phyloP scores from a whole-genome alignment of 2,888 invertebrate species.

The Eupithecia dodoneata region DNA sequence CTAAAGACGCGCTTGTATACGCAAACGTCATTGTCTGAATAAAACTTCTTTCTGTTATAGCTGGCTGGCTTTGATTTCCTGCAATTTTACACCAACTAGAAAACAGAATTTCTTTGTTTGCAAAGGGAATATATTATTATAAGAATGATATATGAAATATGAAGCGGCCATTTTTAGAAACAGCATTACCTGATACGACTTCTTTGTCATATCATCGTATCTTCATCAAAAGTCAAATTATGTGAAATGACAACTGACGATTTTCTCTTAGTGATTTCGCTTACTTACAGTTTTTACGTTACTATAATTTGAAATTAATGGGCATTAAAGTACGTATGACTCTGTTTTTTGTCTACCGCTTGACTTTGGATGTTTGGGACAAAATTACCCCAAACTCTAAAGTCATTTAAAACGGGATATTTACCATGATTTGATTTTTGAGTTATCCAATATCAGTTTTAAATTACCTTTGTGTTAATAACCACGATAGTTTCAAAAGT shows the following conservation, averaged over 20 bases:
- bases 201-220: conserved; percentile 4
- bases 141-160: neutral
- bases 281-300: neutral
- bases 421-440: no score
- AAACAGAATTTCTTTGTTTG: neutral
- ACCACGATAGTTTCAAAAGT: no score
- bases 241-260: neutral
- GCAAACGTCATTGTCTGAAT: no score
- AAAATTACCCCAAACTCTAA: neutral
- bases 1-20: no score
- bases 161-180: neutral
- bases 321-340: neutral
- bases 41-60: no score
- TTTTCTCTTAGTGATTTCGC: neutral
- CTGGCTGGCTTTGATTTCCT: no score
- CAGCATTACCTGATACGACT: neutral
- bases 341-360: neutral
- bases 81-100: neutral
- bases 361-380: neutral
- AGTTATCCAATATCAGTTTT: no score
- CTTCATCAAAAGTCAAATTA: neutral
- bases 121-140: conserved; percentile 17
- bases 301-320: neutral
- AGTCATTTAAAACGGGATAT: no score
- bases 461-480: no score